These are phyloP conservation scores for Xylocampa areola DNA, from an alignment of 2,888 invertebrate genomes.

Conservation along the genomic window DNA sequence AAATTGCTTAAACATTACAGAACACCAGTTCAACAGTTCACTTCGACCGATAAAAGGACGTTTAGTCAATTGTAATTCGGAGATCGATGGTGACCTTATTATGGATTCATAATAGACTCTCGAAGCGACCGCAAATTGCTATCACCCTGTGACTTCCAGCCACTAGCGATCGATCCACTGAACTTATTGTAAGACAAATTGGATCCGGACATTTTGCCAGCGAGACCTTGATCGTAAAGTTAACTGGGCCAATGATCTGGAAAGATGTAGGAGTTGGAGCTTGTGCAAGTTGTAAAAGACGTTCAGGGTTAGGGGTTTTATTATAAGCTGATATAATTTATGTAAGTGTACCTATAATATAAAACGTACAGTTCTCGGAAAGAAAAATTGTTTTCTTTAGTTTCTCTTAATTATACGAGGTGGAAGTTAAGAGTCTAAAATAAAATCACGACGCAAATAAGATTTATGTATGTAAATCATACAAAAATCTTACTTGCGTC, in stretches of 20 bases:
- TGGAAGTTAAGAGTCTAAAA: no score
- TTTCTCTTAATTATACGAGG: no score
- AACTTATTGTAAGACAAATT: slow-evolving; percentile 63
- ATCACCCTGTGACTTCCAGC: slow-evolving; percentile 50
- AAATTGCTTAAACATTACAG: slow-evolving; percentile 19
- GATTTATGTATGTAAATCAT: no score
- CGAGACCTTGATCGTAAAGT: slow-evolving; percentile 36
- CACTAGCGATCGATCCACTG: slow-evolving; percentile 51
- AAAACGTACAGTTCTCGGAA: no score
- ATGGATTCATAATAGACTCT: slow-evolving; percentile 58
- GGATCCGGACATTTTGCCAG: slow-evolving; percentile 55
- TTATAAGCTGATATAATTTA: no score
- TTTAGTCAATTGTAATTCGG: slow-evolving; percentile 55
- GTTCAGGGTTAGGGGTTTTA: no score
- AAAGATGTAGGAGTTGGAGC: background rate
- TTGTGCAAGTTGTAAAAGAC: no score
- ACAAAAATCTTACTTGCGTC: no score
- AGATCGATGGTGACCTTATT: slow-evolving; percentile 53
- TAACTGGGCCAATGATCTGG: slow-evolving; percentile 42
- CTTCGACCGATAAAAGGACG: slow-evolving; percentile 30
- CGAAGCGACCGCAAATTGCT: slow-evolving; percentile 57
- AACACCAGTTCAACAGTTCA: slow-evolving; percentile 19
- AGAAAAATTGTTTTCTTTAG: no score
- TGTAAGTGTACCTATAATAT: no score
- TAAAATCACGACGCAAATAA: no score